Base-by-base conservation (phyloP, 2,113 vertebrate genomes). In the Campylomormyrus tamandua region DNA sequence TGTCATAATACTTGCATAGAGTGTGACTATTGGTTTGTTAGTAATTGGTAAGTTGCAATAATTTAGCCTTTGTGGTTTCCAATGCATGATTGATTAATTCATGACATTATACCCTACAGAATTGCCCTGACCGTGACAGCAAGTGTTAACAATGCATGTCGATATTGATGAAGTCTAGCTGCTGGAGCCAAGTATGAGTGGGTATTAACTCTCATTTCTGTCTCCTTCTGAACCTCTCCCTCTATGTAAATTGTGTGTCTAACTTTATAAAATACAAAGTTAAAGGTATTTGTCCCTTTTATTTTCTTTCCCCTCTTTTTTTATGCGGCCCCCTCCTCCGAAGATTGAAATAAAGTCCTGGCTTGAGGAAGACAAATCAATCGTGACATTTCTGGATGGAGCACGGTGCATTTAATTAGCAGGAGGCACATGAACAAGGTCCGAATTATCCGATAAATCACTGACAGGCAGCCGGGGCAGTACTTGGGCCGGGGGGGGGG, bases 361-460 rank as follows among this genome's bases (percentile, higher is more conserved):
- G 95, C 96, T 96, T 94, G 95, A 95, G 95, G 95, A 96, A 97
- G 96, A 97, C 97, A 98, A 97, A 98, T 98, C 96, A 97, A 97
- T 98, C 96, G 97, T 98, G 98, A 97, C 98, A 98, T 97, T 97
- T 97, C 95, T 97, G 97, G 97, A 97, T 97, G 95, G 96, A 96
- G 95, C 96, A 95, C 95, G 96, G 96, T 97, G 96, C 97, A 98
- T 98, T 98, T 98, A 98, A 99, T 98, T 98, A 98, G 97, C 95
- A 94, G 93, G 95, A 97, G 96, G 97, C 96, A 96, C 96, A 95
- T 96, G 95, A 95, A 96, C 96, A 96, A 97, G 96, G 96, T 95
- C 95, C 95, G 97, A 97, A 97, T 97, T 97, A 97, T 96, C 97
- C 96, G 95, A 97, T 97, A 97, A 97, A 97, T 96, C 96, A 96